phyloP scores from a whole-genome alignment of 2,113 vertebrate genomes.

The Podarcis cretensis region DNA sequence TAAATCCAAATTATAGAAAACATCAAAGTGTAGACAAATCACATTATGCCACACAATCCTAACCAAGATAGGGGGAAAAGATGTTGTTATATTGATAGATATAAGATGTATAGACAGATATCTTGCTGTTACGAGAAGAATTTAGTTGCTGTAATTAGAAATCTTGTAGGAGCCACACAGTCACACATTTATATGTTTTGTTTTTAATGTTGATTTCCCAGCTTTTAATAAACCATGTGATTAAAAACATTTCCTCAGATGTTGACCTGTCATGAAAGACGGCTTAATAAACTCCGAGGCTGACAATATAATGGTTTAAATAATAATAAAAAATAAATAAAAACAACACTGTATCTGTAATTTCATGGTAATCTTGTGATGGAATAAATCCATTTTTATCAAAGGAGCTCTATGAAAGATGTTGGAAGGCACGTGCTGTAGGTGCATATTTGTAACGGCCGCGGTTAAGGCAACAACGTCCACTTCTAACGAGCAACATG shows the following conservation, averaged over 20 bases:
- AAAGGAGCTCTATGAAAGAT: slow-evolving; percentile 33
- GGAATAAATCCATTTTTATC: neutral
- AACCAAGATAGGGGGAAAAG: slow-evolving; percentile 54
- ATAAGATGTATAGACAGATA: neutral
- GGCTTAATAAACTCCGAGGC: neutral
- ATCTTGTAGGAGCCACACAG: slow-evolving; percentile 60
- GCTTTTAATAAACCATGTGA: slow-evolving; percentile 61
- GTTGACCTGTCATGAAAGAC: slow-evolving; percentile 46
- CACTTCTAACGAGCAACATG: slow-evolving; percentile 60
- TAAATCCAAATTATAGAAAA: slow-evolving; percentile 85
- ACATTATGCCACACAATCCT: slow-evolving; percentile 74
- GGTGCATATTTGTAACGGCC: slow-evolving; percentile 32
- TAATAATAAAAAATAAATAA: neutral
- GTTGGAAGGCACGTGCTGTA: neutral
- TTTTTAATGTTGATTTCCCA: slow-evolving; percentile 64
- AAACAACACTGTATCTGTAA: neutral
- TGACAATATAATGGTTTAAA: neutral
- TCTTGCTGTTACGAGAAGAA: slow-evolving; percentile 55
- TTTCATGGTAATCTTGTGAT: slow-evolving; percentile 11
- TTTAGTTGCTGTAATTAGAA: slow-evolving; percentile 73
- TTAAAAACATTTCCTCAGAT: slow-evolving; percentile 38
- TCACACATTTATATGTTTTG: slow-evolving; percentile 37
- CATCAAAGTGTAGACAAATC: slow-evolving; percentile 77
- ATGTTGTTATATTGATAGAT: slow-evolving; percentile 18
- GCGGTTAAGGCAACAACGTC: slow-evolving; percentile 38